Percentiles rank a stretch among this genome's conserved stretches.
These are phyloP conservation scores for Mycalesis mineus DNA, from an alignment of 2,888 invertebrate species.

Conservation along the genomic window DNA sequence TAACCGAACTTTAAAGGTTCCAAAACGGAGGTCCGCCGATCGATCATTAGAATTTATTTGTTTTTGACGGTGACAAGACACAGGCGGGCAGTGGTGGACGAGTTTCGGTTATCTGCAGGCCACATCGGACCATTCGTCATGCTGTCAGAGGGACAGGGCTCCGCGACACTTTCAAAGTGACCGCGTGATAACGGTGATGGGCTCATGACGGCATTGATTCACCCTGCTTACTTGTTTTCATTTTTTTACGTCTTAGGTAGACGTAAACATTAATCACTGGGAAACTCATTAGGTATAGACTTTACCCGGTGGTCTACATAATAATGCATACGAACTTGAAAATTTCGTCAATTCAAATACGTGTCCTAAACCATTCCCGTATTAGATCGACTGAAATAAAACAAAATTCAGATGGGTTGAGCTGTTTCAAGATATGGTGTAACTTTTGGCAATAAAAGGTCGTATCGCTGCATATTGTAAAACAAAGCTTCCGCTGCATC, in stretches of 20 bases:
- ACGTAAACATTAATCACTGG: neutral
- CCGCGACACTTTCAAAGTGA: constrained; percentile 70
- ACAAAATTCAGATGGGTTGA: too few relatives aligned
- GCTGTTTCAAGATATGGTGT: too few relatives aligned
- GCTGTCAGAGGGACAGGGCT: constrained; percentile 69
- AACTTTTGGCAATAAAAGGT: too few relatives aligned
- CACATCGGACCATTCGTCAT: constrained; percentile 74
- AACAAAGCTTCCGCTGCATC: too few relatives aligned
- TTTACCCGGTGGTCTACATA: too few relatives aligned
- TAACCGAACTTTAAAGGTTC: constrained; percentile 65
- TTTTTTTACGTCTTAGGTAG: neutral
- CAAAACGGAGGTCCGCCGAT: constrained; percentile 66
- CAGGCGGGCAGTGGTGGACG: constrained; percentile 43
- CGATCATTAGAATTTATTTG: constrained; percentile 76
- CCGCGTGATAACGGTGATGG: constrained; percentile 67
- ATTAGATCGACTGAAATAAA: too few relatives aligned
- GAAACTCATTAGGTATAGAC: neutral
- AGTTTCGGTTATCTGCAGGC: constrained; percentile 53
- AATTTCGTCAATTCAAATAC: too few relatives aligned
- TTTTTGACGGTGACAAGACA: constrained; percentile 73
- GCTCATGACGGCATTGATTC: constrained; percentile 31
- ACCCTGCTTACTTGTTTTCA: constrained; percentile 7
- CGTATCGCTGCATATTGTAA: too few relatives aligned
- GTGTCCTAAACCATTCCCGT: too few relatives aligned
- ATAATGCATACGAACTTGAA: too few relatives aligned